A percentile compares a stretch with the other conserved stretches of the same genome.
These are phyloP conservation scores for Porites rus DNA, from an alignment of 92 coral and sea anemone genomes.

Conservation along the genomic window DNA sequence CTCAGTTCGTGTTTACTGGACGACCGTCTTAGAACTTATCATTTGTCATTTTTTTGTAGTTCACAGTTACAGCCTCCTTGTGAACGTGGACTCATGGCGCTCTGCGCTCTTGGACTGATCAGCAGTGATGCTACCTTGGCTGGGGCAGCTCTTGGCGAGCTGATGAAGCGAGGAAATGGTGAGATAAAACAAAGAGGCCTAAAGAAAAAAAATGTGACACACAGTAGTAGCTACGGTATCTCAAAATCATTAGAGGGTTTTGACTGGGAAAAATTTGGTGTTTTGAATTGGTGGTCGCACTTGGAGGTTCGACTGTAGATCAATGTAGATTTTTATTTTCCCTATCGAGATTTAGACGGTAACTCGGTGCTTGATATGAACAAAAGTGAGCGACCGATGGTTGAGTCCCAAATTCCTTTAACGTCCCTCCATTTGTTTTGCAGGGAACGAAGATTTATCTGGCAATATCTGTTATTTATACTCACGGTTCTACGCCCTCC, in stretches of 20 bases:
- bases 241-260: too few species aligned
- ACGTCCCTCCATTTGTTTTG: neutral
- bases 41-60: slow-evolving; percentile 33
- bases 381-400: too few species aligned
- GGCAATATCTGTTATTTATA: slow-evolving; percentile 86
- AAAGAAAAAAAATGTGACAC: neutral
- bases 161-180: slow-evolving; percentile 77
- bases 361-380: too few species aligned
- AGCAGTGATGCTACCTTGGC: slow-evolving; percentile 88
- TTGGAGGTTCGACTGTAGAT: too few species aligned
- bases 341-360: too few species aligned
- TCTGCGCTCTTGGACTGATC: slow-evolving; percentile 93
- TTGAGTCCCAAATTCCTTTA: too few species aligned
- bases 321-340: too few species aligned
- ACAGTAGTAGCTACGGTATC: neutral
- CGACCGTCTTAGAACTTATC: too few species aligned
- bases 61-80: slow-evolving; percentile 87
- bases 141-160: slow-evolving; percentile 93
- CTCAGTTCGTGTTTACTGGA: too few species aligned
- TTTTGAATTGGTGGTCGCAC: too few species aligned
- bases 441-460: slow-evolving; percentile 72
- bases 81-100: slow-evolving; percentile 90
- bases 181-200: slow-evolving; percentile 1
- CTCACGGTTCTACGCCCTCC: slow-evolving; percentile 86
- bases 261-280: too few species aligned